phyloP scores from a whole-genome alignment of 2,888 invertebrate species.

The Nesidiocoris tenuis region DNA sequence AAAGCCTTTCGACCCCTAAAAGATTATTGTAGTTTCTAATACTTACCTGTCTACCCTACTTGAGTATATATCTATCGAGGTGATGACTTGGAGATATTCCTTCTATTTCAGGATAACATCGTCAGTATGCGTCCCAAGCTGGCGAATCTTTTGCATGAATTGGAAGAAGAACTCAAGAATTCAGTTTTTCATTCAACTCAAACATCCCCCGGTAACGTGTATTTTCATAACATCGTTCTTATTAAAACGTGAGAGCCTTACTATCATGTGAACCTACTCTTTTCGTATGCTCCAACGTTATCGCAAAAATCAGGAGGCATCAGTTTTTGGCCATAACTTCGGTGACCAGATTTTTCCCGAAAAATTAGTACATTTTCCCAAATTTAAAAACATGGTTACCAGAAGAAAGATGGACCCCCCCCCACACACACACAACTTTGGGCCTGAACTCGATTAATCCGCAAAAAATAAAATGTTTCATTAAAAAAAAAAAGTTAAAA shows the following conservation, averaged over 20 bases:
- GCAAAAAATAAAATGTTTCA: too few relatives aligned
- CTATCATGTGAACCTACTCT: not conserved
- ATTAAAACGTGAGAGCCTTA: not conserved
- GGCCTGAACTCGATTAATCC: too few relatives aligned
- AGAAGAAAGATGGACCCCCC: too few relatives aligned
- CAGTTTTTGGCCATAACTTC: too few relatives aligned
- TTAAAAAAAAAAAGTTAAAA: too few relatives aligned
- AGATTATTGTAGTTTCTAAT: not conserved
- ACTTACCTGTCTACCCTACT: too few relatives aligned
- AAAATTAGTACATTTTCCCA: too few relatives aligned
- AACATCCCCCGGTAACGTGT: not conserved
- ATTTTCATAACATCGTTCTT: not conserved
- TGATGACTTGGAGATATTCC: not conserved
- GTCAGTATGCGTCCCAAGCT: constrained; percentile 1
- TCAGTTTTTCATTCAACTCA: constrained; percentile 1
- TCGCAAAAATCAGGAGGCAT: too few relatives aligned
- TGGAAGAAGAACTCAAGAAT: constrained; percentile 20
- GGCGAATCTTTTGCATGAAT: constrained; percentile 8
- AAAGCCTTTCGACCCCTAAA: too few relatives aligned
- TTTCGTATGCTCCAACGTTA: not conserved
- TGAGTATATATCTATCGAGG: not conserved
- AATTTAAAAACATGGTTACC: too few relatives aligned
- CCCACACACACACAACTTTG: too few relatives aligned
- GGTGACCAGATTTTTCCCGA: too few relatives aligned
- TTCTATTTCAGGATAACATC: not conserved